Evolutionary conservation across 2,113 vertebrate genomes (phyloP).

Genomic region (Bubalus kerabau): DNA sequence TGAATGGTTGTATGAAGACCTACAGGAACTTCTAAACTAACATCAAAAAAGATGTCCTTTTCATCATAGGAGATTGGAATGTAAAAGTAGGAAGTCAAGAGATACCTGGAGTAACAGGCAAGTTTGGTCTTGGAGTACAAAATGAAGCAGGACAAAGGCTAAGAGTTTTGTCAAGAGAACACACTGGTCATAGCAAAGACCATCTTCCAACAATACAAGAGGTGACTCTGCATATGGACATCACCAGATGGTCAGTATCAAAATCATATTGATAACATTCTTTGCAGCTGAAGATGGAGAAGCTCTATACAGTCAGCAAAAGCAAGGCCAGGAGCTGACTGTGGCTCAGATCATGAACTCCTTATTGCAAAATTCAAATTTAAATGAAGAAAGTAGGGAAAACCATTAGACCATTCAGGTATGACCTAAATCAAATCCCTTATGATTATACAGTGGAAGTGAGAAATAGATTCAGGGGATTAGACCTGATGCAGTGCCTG

Average conservation of each 20-base stretch:
- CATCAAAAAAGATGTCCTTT: background rate
- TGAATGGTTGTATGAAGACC: background rate
- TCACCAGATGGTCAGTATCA: background rate
- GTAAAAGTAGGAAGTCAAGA: background rate
- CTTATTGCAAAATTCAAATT: background rate
- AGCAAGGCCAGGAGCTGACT: background rate
- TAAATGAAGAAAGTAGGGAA: background rate
- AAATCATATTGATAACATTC: background rate
- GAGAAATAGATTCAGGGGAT: background rate
- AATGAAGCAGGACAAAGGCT: background rate
- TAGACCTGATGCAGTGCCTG: background rate
- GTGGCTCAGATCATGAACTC: background rate
- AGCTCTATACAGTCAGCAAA: background rate
- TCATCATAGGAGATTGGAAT: background rate
- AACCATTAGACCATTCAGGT: background rate
- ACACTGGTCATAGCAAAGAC: background rate
- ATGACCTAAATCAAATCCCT: background rate
- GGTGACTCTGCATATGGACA: background rate
- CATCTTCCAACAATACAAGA: background rate
- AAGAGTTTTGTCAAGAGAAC: background rate
- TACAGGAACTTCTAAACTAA: background rate
- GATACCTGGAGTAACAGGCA: background rate
- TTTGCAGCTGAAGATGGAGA: background rate
- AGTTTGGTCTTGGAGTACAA: background rate
- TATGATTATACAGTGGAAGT: background rate